These are phyloP conservation scores for Taeniopygia guttata DNA, from an alignment of 2,797 vertebrate genomes.

Conservation along the genomic window DNA sequence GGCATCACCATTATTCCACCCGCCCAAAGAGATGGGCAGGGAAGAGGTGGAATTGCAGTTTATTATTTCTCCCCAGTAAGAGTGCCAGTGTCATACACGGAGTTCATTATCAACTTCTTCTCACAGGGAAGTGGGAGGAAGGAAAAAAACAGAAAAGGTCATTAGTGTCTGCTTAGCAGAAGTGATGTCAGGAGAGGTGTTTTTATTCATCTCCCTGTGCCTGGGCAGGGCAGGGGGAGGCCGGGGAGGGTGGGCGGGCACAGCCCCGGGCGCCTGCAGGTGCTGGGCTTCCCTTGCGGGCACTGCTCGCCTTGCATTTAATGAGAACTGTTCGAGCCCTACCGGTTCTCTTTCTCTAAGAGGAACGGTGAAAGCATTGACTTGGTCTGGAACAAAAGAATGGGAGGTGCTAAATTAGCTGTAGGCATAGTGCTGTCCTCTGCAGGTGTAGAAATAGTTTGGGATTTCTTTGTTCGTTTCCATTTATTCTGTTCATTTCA, in stretches of 20 bases:
- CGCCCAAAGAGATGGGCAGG: neutral
- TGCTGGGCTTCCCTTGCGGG: neutral
- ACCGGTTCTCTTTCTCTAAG: neutral
- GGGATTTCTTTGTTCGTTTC: neutral
- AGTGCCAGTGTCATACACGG: neutral
- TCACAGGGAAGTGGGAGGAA: neutral
- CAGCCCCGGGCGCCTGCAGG: neutral
- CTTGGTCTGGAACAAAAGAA: neutral
- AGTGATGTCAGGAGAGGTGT: neutral
- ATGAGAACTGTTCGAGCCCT: neutral
- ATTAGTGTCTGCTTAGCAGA: neutral
- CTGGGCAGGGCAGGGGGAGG: neutral
- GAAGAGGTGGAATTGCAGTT: conserved; percentile 10
- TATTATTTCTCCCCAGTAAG: conserved; percentile 3
- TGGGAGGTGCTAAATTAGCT: neutral
- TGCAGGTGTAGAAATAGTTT: neutral
- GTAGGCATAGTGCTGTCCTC: neutral
- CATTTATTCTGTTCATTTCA: neutral
- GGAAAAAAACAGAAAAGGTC: neutral
- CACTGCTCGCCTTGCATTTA: neutral
- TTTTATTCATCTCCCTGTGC: neutral
- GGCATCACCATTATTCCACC: neutral
- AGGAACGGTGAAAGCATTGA: neutral
- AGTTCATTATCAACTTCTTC: conserved; percentile 36
- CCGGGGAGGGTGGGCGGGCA: neutral